Conservation (phyloP, 2,797 vertebrate genomes). For the Choloepus didactylus region DNA sequence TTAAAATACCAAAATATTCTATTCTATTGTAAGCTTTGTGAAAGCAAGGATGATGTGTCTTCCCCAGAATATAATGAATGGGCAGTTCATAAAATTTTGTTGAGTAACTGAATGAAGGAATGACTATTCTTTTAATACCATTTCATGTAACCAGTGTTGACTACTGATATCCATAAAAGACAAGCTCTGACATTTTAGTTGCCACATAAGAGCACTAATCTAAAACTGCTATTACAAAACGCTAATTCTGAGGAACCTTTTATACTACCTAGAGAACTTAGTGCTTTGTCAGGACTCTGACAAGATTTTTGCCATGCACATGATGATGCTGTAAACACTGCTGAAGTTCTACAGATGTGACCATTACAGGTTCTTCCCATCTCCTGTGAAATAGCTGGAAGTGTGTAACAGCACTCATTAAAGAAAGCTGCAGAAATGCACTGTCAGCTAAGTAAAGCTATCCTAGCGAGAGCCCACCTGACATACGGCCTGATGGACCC, state of each 20-base stretch:
- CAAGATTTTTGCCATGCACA: not conserved
- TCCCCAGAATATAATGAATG: conserved; percentile 62
- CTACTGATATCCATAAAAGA: conserved; percentile 39
- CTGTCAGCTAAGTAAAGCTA: not conserved
- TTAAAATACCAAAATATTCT: conserved; percentile 46
- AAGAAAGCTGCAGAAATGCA: conserved; percentile 1
- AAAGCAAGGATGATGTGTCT: not conserved
- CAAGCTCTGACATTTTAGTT: conserved; percentile 47
- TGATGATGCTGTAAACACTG: not conserved
- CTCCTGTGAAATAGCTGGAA: not conserved
- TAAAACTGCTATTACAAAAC: conserved; percentile 54
- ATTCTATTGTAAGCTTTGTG: not conserved
- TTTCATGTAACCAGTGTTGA: conserved; percentile 45
- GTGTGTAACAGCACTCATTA: not conserved
- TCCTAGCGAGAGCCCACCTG: not conserved
- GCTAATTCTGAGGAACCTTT: not conserved
- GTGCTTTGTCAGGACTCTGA: not conserved
- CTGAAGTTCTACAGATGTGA: not conserved
- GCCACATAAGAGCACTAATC: not conserved
- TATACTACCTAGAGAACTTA: not conserved
- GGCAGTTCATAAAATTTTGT: conserved; percentile 47
- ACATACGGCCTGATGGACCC: not conserved
- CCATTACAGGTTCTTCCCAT: not conserved
- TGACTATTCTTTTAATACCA: conserved; percentile 48
- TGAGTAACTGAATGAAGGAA: conserved; percentile 50